Conservation (phyloP, 2,113 vertebrate genomes). For the Malurus melanocephalus region DNA sequence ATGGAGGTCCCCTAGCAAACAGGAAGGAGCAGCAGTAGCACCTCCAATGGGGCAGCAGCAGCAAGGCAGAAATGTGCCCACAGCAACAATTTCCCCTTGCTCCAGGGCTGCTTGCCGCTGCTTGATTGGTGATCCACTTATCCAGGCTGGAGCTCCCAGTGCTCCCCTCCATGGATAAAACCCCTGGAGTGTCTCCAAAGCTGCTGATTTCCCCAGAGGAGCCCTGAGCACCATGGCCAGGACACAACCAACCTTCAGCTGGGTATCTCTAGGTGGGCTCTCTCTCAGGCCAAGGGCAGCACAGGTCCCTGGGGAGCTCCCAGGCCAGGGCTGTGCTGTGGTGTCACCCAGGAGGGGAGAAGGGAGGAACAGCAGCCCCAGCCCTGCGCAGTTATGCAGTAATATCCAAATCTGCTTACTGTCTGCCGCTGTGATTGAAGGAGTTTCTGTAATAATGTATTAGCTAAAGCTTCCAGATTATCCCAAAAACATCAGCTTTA, state of each 20-base stretch:
- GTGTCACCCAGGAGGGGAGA: background rate
- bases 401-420: conserved; percentile 73
- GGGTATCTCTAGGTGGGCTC: background rate
- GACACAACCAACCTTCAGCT: background rate
- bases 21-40: background rate
- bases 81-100: background rate
- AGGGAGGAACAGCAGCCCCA: conserved; percentile 3
- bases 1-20: background rate
- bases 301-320: background rate
- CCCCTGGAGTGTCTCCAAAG: background rate
- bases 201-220: background rate
- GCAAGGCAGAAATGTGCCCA: background rate
- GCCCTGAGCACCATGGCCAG: background rate
- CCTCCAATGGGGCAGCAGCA: background rate
- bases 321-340: background rate
- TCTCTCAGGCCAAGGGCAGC: background rate
- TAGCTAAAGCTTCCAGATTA: conserved; percentile 74
- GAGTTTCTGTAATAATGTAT: conserved; percentile 73
- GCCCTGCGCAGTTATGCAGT: conserved; percentile 10
- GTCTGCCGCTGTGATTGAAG: conserved; percentile 68
- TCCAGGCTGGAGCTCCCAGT: background rate
- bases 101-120: background rate
- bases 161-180: background rate
- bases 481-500: conserved; percentile 73
- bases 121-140: background rate